Evolutionary conservation across 1,140 invertebrate genomes (phyloP).

Genomic region (Drosophila pandora): DNA sequence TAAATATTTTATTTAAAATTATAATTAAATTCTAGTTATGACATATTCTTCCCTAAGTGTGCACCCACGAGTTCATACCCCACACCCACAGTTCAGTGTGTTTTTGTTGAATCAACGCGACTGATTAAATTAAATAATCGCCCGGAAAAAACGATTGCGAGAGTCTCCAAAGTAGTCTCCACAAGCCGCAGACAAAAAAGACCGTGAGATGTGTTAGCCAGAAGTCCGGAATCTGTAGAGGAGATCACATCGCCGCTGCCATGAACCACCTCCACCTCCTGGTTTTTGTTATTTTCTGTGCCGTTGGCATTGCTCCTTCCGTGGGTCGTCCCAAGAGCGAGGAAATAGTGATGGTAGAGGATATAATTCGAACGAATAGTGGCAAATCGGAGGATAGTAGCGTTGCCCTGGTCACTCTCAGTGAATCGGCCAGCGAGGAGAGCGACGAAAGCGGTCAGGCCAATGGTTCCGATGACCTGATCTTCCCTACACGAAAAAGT

Average conservation of each 20-base stretch:
- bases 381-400: constrained; percentile 14
- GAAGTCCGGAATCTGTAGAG: constrained; percentile 7
- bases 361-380: constrained; percentile 17
- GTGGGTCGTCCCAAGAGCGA: constrained; percentile 24
- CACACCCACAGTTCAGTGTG: not conserved
- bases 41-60: not conserved
- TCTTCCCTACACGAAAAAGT: constrained; percentile 50
- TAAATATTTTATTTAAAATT: too few species aligned
- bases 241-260: constrained; percentile 27
- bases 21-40: not conserved
- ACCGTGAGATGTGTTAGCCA: constrained; percentile 13
- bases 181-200: constrained; percentile 8
- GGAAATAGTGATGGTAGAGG: constrained; percentile 35
- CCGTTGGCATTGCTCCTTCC: not conserved
- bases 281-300: constrained; percentile 1
- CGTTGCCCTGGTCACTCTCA: constrained; percentile 47
- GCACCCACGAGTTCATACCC: constrained; percentile 4
- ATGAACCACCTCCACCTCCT: constrained; percentile 23
- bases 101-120: constrained; percentile 26
- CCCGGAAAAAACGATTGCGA: constrained; percentile 19
- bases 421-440: constrained; percentile 42
- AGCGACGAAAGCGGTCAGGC: constrained; percentile 24
- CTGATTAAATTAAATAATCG: constrained; percentile 75
- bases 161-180: constrained; percentile 47
- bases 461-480: constrained; percentile 66